Percentiles rank a stretch among this genome's conserved stretches.
These are phyloP conservation scores for Nephrotoma appendiculata DNA, from an alignment of 2,888 invertebrate species.

Conservation along the genomic window DNA sequence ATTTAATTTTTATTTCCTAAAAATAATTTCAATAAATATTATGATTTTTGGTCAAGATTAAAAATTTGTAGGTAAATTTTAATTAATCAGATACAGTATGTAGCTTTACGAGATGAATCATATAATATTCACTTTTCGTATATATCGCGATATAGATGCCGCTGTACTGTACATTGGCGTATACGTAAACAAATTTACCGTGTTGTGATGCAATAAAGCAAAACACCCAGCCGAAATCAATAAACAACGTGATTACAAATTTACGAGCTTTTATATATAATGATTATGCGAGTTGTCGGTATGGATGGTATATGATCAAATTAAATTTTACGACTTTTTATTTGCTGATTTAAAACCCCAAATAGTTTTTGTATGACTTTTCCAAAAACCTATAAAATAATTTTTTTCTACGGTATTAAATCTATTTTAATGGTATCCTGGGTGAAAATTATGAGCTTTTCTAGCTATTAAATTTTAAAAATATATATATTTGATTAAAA, in stretches of 20 bases:
- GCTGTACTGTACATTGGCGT: neutral
- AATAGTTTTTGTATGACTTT: neutral
- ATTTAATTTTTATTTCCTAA: neutral
- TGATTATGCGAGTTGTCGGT: neutral
- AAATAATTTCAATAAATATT: neutral
- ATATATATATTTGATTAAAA: neutral
- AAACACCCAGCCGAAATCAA: neutral
- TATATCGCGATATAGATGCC: neutral
- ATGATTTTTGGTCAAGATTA: neutral
- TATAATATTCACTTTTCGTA: neutral
- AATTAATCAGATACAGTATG: neutral
- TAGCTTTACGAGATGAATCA: neutral
- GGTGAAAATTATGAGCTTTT: neutral
- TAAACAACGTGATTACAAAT: neutral
- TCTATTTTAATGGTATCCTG: neutral
- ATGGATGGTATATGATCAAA: neutral
- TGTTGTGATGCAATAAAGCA: neutral
- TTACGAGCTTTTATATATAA: neutral
- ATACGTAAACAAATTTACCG: neutral
- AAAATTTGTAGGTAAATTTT: neutral
- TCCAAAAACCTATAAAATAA: neutral
- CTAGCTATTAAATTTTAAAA: neutral
- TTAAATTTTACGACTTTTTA: neutral
- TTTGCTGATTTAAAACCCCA: neutral
- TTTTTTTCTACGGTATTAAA: neutral